Evolutionary conservation across 2,888 invertebrate genomes (phyloP), one percentile per base, ranked within the genome.

Genomic region (Nezara viridula): DNA sequence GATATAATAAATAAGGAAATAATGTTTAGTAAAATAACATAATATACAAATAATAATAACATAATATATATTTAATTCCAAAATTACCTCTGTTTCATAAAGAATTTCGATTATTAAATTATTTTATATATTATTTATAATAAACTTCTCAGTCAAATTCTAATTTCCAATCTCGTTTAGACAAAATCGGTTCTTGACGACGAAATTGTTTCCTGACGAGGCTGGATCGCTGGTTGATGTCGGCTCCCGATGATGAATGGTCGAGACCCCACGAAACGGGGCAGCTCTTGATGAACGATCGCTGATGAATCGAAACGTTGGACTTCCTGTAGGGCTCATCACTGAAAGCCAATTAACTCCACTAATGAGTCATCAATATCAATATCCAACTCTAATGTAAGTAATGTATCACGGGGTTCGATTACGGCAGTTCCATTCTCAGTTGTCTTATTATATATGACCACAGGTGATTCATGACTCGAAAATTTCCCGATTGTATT

Each of bases 291-390:
- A 73, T 73, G 66, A 73, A 21, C 19, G 66, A 73, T 19, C 19
- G 66, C 19, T 73, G 66, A 73, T 73, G 66, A 73, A 73, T 73
- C 66, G 66, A 73, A 73, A 37, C 37, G 19, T 32, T 7, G 14
- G 66, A 73, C 24, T 32, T 32, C 37, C 32, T 37, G 32, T 32
- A 37, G 32, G 32, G 9, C 1, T 73, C 37, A 73, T 37, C 66
- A 2, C 66, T 37, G 21, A 19, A 4, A 27, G 37, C 32, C 37
- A 73, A 73, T 73, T 73, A 73, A 24, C 37, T 37, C 19, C 1
- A 19, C 66, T 73, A 73, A 73, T 73, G 66, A 73, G 66, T 73
- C 66, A 73, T 73, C 66, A 32, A 73, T 73, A 73, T 73, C 66
- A 73, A 19, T 73, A 19, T 19, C 66, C 32, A 19, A 37, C 66